These are phyloP conservation scores for Cnemophilus loriae DNA, from an alignment of 2,113 vertebrate genomes.

Conservation along the genomic window DNA sequence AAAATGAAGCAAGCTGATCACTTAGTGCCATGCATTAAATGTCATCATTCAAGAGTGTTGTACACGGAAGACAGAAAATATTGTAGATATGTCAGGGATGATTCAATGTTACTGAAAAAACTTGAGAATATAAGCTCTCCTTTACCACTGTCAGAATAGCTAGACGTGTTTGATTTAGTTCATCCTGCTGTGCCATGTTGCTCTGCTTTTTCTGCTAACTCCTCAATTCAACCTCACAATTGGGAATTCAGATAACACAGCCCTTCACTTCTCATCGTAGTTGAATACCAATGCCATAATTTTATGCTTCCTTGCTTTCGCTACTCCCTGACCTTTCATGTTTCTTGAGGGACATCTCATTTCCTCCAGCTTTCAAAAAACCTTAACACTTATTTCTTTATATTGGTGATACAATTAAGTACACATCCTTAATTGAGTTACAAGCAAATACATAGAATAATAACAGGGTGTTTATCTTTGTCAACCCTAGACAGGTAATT, in stretches of 20 bases:
- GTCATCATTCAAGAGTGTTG: neutral
- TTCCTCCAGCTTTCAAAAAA: conserved; percentile 53
- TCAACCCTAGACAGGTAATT: conserved; percentile 64
- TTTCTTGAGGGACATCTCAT: conserved; percentile 58
- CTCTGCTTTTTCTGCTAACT: conserved; percentile 51
- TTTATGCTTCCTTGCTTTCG: conserved; percentile 45
- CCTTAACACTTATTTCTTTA: conserved; percentile 45
- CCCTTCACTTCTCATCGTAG: conserved; percentile 43
- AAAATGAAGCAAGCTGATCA: neutral
- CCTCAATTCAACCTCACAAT: conserved; percentile 24
- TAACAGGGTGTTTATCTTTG: conserved; percentile 64
- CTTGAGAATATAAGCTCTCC: conserved; percentile 28
- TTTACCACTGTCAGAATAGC: conserved; percentile 17
- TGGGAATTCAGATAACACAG: conserved; percentile 55
- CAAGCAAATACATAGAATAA: conserved; percentile 65
- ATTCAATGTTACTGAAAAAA: conserved; percentile 35
- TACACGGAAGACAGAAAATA: neutral
- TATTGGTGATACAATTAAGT: conserved; percentile 61
- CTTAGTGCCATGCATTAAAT: neutral
- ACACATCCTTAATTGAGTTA: conserved; percentile 65
- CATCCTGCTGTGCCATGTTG: neutral
- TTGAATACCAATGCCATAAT: conserved; percentile 63
- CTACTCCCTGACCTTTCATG: conserved; percentile 45
- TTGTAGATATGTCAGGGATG: conserved; percentile 1
- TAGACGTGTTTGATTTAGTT: conserved; percentile 23